phyloP scores from a whole-genome alignment of 2,888 invertebrate genomes.

The Brachycybe producta region DNA sequence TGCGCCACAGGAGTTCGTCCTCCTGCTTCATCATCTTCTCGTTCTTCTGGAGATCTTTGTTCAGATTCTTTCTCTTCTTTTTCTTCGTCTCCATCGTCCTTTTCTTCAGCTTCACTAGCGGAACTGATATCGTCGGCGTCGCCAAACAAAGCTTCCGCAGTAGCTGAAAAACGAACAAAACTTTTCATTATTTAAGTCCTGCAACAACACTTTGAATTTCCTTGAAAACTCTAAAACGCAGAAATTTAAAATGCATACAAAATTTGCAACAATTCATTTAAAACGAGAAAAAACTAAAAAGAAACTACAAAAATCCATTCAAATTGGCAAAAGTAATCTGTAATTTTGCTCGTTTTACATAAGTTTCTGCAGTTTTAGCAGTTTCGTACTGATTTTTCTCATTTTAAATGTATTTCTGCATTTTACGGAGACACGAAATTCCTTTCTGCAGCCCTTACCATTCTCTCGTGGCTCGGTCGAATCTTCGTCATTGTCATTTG shows the following conservation, averaged over 20 bases:
- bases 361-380: no score
- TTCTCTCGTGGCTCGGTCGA: no score
- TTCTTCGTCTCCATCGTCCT: conserved; percentile 24
- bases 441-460: background rate
- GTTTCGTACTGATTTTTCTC: no score
- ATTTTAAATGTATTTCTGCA: background rate
- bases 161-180: conserved; percentile 39
- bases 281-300: no score
- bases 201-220: no score
- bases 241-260: no score
- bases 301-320: background rate
- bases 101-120: conserved; percentile 53
- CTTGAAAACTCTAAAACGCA: no score
- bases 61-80: conserved; percentile 35
- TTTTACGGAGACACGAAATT: background rate
- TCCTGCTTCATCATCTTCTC: conserved; percentile 15
- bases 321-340: background rate
- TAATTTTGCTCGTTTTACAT: background rate
- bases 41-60: conserved; percentile 39
- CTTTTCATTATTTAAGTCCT: no score
- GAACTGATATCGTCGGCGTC: conserved; percentile 87
- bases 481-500: conserved; percentile 8
- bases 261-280: no score
- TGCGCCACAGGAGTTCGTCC: background rate
- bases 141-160: conserved; percentile 76